These are phyloP conservation scores for Nematopogon swammerdamellus DNA, from an alignment of 2,888 invertebrate genomes.

Conservation along the genomic window DNA sequence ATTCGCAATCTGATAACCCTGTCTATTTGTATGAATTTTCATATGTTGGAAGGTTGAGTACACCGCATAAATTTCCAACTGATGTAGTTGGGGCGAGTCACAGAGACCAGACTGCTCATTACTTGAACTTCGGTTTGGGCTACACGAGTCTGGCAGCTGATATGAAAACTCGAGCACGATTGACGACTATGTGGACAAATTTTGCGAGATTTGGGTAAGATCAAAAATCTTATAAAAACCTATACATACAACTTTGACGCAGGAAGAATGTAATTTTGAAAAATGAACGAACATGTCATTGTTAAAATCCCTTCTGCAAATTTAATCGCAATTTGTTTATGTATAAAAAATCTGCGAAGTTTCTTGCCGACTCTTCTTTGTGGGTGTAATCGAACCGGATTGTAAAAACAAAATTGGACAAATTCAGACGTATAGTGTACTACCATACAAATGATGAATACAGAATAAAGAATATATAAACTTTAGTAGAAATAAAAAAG, in stretches of 20 bases:
- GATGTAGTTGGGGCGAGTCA: constrained; percentile 38
- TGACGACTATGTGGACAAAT: constrained; percentile 43
- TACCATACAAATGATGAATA: too few relatives aligned
- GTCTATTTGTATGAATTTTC: constrained; percentile 39
- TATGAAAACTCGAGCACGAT: constrained; percentile 31
- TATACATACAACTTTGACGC: too few relatives aligned
- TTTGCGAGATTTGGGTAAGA: constrained; percentile 39
- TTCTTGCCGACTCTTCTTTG: constrained; percentile 2
- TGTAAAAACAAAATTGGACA: too few relatives aligned
- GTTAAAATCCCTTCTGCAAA: too few relatives aligned
- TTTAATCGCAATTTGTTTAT: constrained; percentile 5
- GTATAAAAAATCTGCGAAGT: constrained; percentile 2
- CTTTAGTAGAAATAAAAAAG: too few relatives aligned
- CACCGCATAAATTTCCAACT: constrained; percentile 33
- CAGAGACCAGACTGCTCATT: constrained; percentile 38
- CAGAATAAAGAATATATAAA: too few relatives aligned
- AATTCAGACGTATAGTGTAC: too few relatives aligned
- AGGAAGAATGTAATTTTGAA: too few relatives aligned
- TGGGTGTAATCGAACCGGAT: too few relatives aligned
- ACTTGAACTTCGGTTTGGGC: constrained; percentile 30
- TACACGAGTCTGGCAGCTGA: constrained; percentile 28
- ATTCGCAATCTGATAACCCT: constrained; percentile 22
- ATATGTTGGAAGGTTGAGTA: constrained; percentile 33
- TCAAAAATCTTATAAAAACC: too few relatives aligned
- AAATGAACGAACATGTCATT: too few relatives aligned